phyloP scores from a whole-genome alignment of 1,140 invertebrate genomes.

The Belonocnema kinseyi region DNA sequence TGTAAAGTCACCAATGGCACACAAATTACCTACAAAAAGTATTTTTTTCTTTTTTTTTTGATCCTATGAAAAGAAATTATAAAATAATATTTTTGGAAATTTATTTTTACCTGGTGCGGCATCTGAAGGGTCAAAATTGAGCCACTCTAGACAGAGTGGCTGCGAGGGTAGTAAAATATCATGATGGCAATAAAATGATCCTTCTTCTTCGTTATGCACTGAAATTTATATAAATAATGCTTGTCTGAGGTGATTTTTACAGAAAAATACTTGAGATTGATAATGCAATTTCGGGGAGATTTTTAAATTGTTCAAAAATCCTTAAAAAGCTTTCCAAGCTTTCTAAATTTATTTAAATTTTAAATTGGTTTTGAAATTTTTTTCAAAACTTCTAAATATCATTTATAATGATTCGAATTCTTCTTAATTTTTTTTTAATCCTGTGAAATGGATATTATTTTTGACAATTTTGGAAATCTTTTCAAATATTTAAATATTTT shows the following conservation, averaged over 20 bases:
- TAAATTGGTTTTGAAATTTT: no score
- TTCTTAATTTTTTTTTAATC: no score
- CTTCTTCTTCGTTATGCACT: constrained; percentile 94
- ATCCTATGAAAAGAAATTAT: constrained; percentile 32
- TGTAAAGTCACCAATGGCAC: constrained; percentile 94
- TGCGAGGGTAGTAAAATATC: constrained; percentile 92
- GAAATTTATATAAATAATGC: constrained; percentile 57
- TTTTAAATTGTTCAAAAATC: no score
- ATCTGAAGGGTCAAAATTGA: constrained; percentile 87
- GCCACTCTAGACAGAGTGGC: constrained; percentile 94
- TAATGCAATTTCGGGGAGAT: no score
- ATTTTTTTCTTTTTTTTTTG: constrained; percentile 34
- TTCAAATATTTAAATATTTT: no score
- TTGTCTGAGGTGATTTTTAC: constrained; percentile 1
- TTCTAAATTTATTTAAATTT: no score
- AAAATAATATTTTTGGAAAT: constrained; percentile 10
- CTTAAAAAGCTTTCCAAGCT: no score
- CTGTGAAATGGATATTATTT: no score
- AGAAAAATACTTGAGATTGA: not conserved
- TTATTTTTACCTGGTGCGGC: constrained; percentile 77
- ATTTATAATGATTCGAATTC: no score
- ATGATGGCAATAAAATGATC: constrained; percentile 94
- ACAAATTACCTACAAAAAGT: constrained; percentile 83
- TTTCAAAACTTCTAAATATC: no score
- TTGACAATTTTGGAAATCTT: no score